Conservation (phyloP, 2,113 vertebrate genomes). For the Crotalus helleri region DNA sequence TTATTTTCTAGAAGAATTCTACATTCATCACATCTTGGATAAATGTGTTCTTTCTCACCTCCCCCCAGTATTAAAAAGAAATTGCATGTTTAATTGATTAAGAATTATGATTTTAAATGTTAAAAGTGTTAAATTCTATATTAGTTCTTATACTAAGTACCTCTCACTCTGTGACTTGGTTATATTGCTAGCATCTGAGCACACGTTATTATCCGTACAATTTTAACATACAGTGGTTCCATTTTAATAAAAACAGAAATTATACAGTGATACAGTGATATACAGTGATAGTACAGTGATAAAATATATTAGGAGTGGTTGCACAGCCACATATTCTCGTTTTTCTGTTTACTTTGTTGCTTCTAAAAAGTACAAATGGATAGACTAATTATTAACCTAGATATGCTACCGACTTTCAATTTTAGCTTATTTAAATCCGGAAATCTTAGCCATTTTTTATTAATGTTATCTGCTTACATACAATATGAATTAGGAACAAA, state of each 20-base stretch:
- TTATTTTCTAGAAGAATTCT: not conserved
- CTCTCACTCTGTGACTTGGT: not conserved
- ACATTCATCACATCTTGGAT: not conserved
- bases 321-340: not conserved
- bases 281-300: not conserved
- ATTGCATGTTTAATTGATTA: not conserved
- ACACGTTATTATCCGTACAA: not conserved
- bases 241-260: not conserved
- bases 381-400: not conserved
- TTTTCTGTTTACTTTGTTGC: not conserved
- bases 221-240: not conserved
- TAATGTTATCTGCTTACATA: not conserved
- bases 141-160: not conserved
- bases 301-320: not conserved
- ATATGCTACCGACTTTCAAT: not conserved
- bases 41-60: not conserved
- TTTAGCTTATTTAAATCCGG: not conserved
- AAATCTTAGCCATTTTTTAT: not conserved
- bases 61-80: not conserved
- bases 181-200: not conserved
- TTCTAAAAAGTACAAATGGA: not conserved
- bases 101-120: not conserved
- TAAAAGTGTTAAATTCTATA: not conserved
- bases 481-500: not conserved
- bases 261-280: not conserved